These are phyloP conservation scores for Merops nubicus DNA, from an alignment of 2,113 vertebrate genomes.

Conservation along the genomic window DNA sequence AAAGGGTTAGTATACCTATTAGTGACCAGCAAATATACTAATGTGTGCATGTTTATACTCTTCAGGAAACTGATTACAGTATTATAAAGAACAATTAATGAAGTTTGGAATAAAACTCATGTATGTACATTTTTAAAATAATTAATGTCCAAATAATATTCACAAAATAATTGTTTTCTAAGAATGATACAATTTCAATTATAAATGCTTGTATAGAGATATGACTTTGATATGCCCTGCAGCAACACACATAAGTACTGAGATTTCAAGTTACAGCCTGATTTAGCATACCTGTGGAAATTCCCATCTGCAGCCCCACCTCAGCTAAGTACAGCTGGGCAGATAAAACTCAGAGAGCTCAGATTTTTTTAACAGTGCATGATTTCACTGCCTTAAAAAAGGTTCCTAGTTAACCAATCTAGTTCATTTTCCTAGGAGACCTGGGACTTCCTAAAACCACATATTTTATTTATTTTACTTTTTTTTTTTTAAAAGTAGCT, in stretches of 20 bases:
- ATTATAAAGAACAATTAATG: background rate
- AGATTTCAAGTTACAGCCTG: conserved; percentile 27
- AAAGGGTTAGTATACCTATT: background rate
- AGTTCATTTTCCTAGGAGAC: conserved; percentile 10
- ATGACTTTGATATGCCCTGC: background rate
- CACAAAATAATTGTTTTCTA: background rate
- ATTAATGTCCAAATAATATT: background rate
- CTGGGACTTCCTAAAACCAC: background rate
- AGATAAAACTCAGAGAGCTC: conserved; percentile 9
- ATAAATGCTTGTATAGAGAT: background rate
- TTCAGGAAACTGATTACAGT: background rate
- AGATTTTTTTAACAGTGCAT: background rate
- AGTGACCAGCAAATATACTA: background rate
- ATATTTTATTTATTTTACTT: background rate
- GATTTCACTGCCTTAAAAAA: background rate
- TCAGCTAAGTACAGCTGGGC: conserved; percentile 71
- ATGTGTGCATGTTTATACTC: background rate
- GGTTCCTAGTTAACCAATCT: background rate
- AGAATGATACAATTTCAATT: conserved; percentile 1
- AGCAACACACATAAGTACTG: background rate
- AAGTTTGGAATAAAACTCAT: background rate
- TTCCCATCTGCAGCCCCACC: conserved; percentile 25
- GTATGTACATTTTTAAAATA: background rate
- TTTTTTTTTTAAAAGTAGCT: background rate
- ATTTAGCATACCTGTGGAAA: conserved; percentile 31